Base-by-base conservation (phyloP, 2,888 invertebrate species). In the Cylloceria caligata region DNA sequence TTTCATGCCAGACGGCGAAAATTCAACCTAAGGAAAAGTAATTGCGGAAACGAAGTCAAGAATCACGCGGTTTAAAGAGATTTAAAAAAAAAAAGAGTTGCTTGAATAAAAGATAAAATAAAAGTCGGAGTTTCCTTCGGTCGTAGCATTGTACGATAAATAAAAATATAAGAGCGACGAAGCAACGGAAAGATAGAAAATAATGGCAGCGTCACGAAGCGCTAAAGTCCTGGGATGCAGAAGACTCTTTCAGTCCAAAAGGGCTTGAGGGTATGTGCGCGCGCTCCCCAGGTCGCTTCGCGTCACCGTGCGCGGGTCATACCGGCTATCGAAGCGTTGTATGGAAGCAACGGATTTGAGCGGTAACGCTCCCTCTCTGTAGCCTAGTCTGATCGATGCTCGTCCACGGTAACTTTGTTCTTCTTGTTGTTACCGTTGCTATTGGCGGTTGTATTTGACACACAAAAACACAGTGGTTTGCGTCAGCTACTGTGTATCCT, bases 351-450 rank as follows among this genome's bases (percentile, higher is more conserved):
- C 69, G 80, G 80, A 83, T 85, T 85, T 85, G 73, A 80, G 80
- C 74, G 74, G 65, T 60, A 30, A 57, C 34, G 36, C 36, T 49
- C 45, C 71, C 11, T n/a, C 34, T 55, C n/a, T 60, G 79, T 75
- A 73, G 69, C 81, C 78, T 79, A 82, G 72, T 47, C 86, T 86
- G 86, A 86, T 86, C 85, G 86, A 86, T 86, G 84, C 81, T 81
- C 78, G 84, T 83, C 83, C 77, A 68, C 81, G 73, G 64, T 76
- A 82, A 85, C 81, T 84, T 83, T 82, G 84, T 84, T 77, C 78
- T 71, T 77, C 45, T 39, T 57, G 27, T 39, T 34, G 60, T 36
- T 34, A 16, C 9, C 39, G 30, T 21, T 21, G 34, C 47, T 19
- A 19, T 19, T 42, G 57, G 5, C 45, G 57, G 24, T 69, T 5